Evolutionary conservation across 2,888 invertebrate species (phyloP).

Genomic region (Rotaria macrura): DNA sequence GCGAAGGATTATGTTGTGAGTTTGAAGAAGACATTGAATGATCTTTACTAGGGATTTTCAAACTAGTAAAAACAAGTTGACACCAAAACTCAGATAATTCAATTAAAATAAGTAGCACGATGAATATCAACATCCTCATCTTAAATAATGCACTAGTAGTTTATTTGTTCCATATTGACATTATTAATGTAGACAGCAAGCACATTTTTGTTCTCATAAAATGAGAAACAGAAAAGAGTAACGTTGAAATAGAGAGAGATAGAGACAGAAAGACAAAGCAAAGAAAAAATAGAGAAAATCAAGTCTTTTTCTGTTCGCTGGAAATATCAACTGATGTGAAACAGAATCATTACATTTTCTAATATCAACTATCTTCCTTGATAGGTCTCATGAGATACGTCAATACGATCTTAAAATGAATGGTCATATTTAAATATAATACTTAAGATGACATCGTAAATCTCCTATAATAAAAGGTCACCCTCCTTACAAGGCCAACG

Average conservation of each 20-base stretch:
- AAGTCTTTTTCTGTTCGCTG: neutral
- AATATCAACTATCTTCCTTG: neutral
- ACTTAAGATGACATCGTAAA: too few relatives aligned
- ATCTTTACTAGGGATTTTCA: neutral
- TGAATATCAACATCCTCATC: neutral
- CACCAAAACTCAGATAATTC: neutral
- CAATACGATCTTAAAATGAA: neutral
- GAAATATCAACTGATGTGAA: neutral
- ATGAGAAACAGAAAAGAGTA: neutral
- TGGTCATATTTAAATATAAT: neutral
- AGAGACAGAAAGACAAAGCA: neutral
- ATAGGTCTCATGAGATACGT: neutral
- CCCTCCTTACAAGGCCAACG: too few relatives aligned
- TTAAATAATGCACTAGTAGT: neutral
- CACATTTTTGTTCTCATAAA: neutral
- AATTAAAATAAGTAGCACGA: neutral
- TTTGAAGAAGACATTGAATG: neutral
- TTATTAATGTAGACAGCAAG: neutral
- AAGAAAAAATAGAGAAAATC: neutral
- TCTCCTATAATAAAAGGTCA: too few relatives aligned
- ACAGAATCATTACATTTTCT: neutral
- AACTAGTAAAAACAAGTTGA: neutral
- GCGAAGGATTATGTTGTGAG: neutral
- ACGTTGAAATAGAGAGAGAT: too few relatives aligned
- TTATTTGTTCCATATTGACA: neutral